Base-by-base conservation (phyloP, 2,797 vertebrate genomes). In the Fistularia tabacaria region DNA sequence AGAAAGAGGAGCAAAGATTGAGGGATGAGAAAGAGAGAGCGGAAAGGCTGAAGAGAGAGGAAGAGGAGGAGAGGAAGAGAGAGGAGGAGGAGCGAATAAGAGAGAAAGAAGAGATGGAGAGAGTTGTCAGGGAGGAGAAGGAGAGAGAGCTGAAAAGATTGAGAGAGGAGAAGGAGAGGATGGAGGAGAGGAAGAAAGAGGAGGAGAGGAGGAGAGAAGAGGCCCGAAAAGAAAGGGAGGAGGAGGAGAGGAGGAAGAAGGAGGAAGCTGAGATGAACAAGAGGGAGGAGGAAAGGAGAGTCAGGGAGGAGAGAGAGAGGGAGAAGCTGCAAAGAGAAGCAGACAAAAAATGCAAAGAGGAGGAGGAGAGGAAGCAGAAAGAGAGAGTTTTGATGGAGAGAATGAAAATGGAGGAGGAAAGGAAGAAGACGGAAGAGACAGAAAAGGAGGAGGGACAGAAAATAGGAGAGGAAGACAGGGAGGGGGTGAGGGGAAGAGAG, bases 181-280 rank as follows among this genome's bases (percentile, higher is more conserved):
- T 3, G 25, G 25, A 49, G 10, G 37, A 40, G 13, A 42, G 12
- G 14, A 41, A 49, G 25, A 38, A 11, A 57, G 12, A 38, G 36
- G 49, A 41, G 14, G 6, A 14, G 67, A 71, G 12, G 74, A 81
- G 44, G 69, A 70, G 39, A 71, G 53, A 59, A 71, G 2, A 38
- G 77, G 57, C 36, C 5, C 0, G 14, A 48, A 65, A 54, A n/a
- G 53, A 79, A 43, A 78, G 73, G 7, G 57, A 71, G 13, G 73
- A 59, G n/a, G 14, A 57, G 9, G 61, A 8, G 15, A 42, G n/a
- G 41, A 12, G 25, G 7, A 10, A 7, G 10, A 38, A 57, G 38
- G 38, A 57, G 52, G 38, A 59, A 43, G 25, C 25, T 25, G 25
- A 25, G 5, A 25, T 25, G 25, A 25, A 25, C 25, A 41, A 64